Percentiles rank a stretch among this genome's conserved stretches.
Conservation (phyloP, 2,888 invertebrate species). For the Apamea epomidion region DNA sequence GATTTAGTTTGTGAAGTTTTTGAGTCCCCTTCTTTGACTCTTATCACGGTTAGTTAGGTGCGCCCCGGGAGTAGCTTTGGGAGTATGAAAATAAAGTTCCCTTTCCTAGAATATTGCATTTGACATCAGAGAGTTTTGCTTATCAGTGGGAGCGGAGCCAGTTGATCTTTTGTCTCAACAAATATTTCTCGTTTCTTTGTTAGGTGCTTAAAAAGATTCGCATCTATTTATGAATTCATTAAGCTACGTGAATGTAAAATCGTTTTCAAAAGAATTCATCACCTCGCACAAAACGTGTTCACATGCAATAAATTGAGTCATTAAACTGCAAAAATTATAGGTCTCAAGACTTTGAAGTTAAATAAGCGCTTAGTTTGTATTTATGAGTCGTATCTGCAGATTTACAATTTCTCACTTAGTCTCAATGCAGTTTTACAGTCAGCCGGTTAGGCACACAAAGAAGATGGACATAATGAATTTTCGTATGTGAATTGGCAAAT, state of each 20-base stretch:
- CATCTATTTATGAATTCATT: conserved; percentile 47
- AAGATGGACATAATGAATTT: conserved; percentile 81
- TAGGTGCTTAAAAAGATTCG: conserved; percentile 26
- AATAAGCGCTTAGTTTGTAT: conserved; percentile 76
- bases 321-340: conserved; percentile 73
- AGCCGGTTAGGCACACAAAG: conserved; percentile 77
- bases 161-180: conserved; percentile 74
- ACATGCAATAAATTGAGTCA: conserved; percentile 74
- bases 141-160: conserved; percentile 71
- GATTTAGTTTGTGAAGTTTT: conserved; percentile 82
- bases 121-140: conserved; percentile 81
- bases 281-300: conserved; percentile 56
- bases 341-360: conserved; percentile 70
- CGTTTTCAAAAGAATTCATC: conserved; percentile 60
- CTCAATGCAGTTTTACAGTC: conserved; percentile 76
- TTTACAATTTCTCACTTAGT: conserved; percentile 81
- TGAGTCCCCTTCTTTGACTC: conserved; percentile 80
- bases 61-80: conserved; percentile 77
- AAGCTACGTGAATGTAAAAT: conserved; percentile 38
- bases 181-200: conserved; percentile 58
- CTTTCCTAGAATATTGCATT: conserved; percentile 84
- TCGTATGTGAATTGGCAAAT: conserved; percentile 82
- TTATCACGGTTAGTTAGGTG: conserved; percentile 87
- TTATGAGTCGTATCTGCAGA: conserved; percentile 75
- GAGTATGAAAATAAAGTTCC: conserved; percentile 80